Percentiles rank a stretch among this genome's conserved stretches.
Evolutionary conservation across 2,888 invertebrate species (phyloP).

Genomic region (Cryptosula pallasiana): DNA sequence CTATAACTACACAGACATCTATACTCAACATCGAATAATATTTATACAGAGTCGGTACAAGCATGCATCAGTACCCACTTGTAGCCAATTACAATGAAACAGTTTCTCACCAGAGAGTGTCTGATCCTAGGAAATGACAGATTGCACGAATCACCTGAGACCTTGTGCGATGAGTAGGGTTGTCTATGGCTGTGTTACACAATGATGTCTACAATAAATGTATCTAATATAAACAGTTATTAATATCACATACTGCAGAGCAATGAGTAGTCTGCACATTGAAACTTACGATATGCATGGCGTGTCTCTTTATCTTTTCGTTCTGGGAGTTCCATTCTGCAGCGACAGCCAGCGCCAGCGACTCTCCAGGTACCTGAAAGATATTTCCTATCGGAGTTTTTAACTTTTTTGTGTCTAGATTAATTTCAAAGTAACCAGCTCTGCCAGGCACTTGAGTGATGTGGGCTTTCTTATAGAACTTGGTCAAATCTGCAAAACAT

Average conservation of each 20-base stretch:
- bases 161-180: conserved; percentile 75
- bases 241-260: too few species aligned
- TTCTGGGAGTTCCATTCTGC: conserved; percentile 89
- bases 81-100: not conserved
- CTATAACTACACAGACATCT: conserved; percentile 43
- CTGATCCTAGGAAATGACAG: conserved; percentile 64
- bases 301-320: conserved; percentile 67
- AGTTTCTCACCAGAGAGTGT: conserved; percentile 55
- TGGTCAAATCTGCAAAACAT: conserved; percentile 42
- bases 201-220: conserved; percentile 67
- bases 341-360: conserved; percentile 85
- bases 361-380: conserved; percentile 74
- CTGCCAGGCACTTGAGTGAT: conserved; percentile 35
- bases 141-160: conserved; percentile 72
- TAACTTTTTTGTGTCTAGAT: conserved; percentile 78
- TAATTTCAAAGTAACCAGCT: conserved; percentile 63
- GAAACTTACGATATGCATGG: conserved; percentile 78
- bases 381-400: conserved; percentile 81
- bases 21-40: too few species aligned
- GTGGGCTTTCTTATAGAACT: conserved; percentile 49
- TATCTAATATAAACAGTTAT: too few species aligned
- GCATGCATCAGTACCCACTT: too few species aligned
- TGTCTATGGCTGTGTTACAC: conserved; percentile 85
- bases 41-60: too few species aligned
- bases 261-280: too few species aligned